Evolutionary conservation across 2,888 invertebrate genomes (phyloP), one percentile per base, ranked within the genome.

Genomic region (Sthenelais limicola): DNA sequence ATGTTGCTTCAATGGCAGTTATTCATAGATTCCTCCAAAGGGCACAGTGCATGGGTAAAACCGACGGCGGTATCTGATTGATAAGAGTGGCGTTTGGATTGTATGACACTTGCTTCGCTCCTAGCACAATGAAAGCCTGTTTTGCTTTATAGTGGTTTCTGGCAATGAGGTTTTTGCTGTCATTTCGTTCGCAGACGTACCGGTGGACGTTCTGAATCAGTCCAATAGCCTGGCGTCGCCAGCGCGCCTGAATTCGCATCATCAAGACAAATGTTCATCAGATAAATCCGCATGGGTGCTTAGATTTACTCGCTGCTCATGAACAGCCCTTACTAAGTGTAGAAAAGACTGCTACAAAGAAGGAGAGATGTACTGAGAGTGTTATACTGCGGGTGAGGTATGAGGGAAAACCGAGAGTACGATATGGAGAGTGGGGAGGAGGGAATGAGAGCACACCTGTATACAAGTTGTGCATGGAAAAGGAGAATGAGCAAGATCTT

Each of bases 181-280:
- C 5, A 24, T 26, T 54, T 54, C 54, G 28, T 32, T 7, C 28
- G 28, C 12, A 28, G 28, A n/a, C 26, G 30, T 54, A 33, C 32
- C 56, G 26, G 18, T 32, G 32, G 32, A 56, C 33, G 30, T 32
- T 56, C 30, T 28, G 56, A 56, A 56, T 56, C 24, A 56, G 18
- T 56, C 56, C 32, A 32, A n/a, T 21, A n/a, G 24, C 32, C 32
- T 32, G 56, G 56, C 56, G 18, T 32, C 30, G 56, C 33, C 30
- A 32, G 56, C 56, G 18, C 7, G 3, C 32, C 56, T 18, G 5
- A 3, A 21, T 32, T 5, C 56, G 33, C 32, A 56, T 56, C 56
- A 56, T 56, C 56, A 56, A 56, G 56, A 56, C 56, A 56, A 56
- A 56, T 33, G 56, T 33, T 32, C 5, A n/a, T 33, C 18, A 33